Evolutionary conservation across 2,113 vertebrate species (phyloP).

Genomic region (Piaya cayana): DNA sequence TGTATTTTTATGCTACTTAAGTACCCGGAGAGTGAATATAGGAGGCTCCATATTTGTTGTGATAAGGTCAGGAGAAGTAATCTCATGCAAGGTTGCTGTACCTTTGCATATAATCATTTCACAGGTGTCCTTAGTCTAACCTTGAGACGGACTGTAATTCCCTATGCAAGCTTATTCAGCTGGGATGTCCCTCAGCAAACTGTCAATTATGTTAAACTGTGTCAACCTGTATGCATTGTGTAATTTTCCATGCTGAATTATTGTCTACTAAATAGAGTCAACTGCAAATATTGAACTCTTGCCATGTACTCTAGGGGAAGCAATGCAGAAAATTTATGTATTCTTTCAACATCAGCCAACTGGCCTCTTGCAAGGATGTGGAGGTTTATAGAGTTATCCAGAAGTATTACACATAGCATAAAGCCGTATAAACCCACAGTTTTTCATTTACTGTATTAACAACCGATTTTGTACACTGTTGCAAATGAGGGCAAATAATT

Average conservation of each 20-base stretch:
- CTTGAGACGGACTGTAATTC: conserved; percentile 28
- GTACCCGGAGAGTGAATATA: not conserved
- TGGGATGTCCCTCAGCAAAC: conserved; percentile 25
- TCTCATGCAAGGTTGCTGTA: not conserved
- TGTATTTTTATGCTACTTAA: conserved; percentile 34
- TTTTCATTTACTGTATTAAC: not conserved
- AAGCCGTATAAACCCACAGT: not conserved
- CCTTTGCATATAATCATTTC: not conserved
- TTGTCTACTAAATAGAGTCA: conserved; percentile 52
- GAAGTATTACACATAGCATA: not conserved
- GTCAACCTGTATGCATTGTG: not conserved
- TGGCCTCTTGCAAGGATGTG: not conserved
- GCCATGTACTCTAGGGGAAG: not conserved
- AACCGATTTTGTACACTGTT: not conserved
- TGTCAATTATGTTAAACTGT: conserved; percentile 56
- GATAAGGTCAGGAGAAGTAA: not conserved
- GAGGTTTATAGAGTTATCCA: not conserved
- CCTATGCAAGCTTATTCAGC: not conserved
- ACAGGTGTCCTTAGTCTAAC: conserved; percentile 24
- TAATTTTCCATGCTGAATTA: conserved; percentile 44
- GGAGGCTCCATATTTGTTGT: not conserved
- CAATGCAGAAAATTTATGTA: not conserved
- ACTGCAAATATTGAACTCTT: conserved; percentile 47
- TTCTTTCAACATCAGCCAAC: conserved; percentile 20
- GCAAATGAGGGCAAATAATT: not conserved